Base-by-base conservation (phyloP, 2,888 invertebrate species). In the Odontocerum albicorne region DNA sequence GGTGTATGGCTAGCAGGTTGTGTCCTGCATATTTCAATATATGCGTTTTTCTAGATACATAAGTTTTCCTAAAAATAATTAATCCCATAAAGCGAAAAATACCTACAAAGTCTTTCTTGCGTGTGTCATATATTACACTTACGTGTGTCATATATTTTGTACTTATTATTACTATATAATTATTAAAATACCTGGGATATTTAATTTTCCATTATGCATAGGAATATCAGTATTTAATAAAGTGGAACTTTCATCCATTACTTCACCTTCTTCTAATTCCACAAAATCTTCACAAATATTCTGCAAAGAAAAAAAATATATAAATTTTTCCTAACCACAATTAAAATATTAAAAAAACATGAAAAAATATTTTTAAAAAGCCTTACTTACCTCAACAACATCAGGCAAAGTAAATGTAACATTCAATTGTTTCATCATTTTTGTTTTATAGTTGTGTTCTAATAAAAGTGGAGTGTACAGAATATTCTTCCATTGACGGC, bases 401-500 rank as follows among this genome's bases (percentile, higher is more conserved):
- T 90, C 89, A 0, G 91, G 90, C 55, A 94, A 81, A 1, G 93
- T 88, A 71, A 95, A 94, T 1, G 92, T 90, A 1, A 95, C 92
- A 67, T 92, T 94, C 60, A 93, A 81, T 2, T 91, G 90, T 65
- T 88, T 87, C 64, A 88, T 82, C 59, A 88, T 82, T 68, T 91
- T 90, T 55, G 86, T 87, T 77, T 92, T 91, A 68, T 92, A 90
- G 70, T 91, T 92, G 69, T 93, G 92, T 65, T 92, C 92, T 49
- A 94, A 81, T 33, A 96, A 76, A 60, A 94, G 77, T 0, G 97
- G 96, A 63, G 96, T 96, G 70, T 96, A 96, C 15, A 97, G 75
- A 2, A 93, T 90, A 71, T 94, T 96, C 74, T 96, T 96, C 97
- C 96, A 97, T 69, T 97, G 96, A 1, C 96, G 84, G 66, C 94